A percentile compares a stretch with the other conserved stretches of the same genome.
phyloP scores from a whole-genome alignment of 1,140 invertebrate species.

The Trypoxylus dichotomus region DNA sequence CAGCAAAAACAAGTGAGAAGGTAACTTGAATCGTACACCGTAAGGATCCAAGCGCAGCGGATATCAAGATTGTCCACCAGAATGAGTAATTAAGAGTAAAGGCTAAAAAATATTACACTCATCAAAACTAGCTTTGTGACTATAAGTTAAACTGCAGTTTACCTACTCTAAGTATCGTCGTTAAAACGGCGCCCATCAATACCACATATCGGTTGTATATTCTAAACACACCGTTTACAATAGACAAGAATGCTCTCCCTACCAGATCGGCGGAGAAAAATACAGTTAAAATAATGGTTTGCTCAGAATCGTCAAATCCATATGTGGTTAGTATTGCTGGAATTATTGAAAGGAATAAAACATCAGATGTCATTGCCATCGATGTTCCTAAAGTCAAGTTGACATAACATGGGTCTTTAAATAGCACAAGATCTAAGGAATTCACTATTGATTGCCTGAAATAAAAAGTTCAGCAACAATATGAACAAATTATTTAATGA shows the following conservation, averaged over 20 bases:
- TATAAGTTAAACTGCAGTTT: neutral
- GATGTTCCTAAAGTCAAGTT: constrained; percentile 45
- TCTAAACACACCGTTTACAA: constrained; percentile 37
- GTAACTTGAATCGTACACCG: constrained; percentile 28
- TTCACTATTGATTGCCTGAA: constrained; percentile 36
- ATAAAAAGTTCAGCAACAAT: neutral
- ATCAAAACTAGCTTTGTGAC: too few relatives aligned
- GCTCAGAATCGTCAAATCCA: constrained; percentile 39
- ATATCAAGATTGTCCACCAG: neutral
- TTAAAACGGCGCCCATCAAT: constrained; percentile 38
- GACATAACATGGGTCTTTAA: constrained; percentile 44
- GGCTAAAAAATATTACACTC: neutral
- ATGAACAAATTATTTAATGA: neutral
- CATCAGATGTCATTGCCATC: constrained; percentile 43
- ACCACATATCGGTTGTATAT: constrained; percentile 44
- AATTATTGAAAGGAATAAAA: constrained; percentile 46
- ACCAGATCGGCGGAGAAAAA: constrained; percentile 44
- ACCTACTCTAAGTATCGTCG: constrained; percentile 42
- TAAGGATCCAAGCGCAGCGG: constrained; percentile 18
- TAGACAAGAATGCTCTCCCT: constrained; percentile 40
- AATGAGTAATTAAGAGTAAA: neutral
- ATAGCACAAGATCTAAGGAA: constrained; percentile 42
- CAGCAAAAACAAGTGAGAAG: constrained; percentile 27
- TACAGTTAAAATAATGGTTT: constrained; percentile 42
- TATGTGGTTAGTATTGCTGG: constrained; percentile 43